Evolutionary conservation across 2,797 vertebrate genomes (phyloP).

Genomic region (Melanotaenia pygmaea): DNA sequence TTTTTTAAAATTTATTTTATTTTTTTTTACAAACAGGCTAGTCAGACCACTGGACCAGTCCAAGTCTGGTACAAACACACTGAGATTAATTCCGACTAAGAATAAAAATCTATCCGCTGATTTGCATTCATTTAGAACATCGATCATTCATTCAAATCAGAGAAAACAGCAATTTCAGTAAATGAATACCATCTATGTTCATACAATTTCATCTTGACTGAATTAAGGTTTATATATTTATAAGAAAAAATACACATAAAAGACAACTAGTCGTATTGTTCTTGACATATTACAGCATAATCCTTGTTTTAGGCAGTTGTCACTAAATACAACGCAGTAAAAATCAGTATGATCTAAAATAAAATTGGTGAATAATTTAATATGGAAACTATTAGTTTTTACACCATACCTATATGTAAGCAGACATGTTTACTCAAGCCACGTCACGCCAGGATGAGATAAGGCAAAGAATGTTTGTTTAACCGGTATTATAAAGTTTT

Average conservation of each 20-base stretch:
- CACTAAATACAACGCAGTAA: conserved; percentile 9
- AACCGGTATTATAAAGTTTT: conserved; percentile 34
- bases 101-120: neutral
- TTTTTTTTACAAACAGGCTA: too few relatives aligned
- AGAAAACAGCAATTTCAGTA: neutral
- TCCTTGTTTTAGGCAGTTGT: neutral
- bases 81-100: neutral
- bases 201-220: neutral
- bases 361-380: conserved; percentile 1
- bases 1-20: too few relatives aligned
- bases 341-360: neutral
- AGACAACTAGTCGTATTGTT: neutral
- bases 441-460: conserved; percentile 28
- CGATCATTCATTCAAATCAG: neutral
- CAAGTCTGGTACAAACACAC: neutral
- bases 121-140: neutral
- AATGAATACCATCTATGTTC: neutral
- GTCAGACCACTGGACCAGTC: too few relatives aligned
- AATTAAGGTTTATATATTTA: neutral
- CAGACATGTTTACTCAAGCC: conserved; percentile 42
- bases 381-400: conserved; percentile 3
- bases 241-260: neutral
- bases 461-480: conserved; percentile 30
- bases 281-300: neutral
- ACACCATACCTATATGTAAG: neutral